Conservation (phyloP, 2,113 vertebrate genomes). For the Crotophaga sulcirostris region DNA sequence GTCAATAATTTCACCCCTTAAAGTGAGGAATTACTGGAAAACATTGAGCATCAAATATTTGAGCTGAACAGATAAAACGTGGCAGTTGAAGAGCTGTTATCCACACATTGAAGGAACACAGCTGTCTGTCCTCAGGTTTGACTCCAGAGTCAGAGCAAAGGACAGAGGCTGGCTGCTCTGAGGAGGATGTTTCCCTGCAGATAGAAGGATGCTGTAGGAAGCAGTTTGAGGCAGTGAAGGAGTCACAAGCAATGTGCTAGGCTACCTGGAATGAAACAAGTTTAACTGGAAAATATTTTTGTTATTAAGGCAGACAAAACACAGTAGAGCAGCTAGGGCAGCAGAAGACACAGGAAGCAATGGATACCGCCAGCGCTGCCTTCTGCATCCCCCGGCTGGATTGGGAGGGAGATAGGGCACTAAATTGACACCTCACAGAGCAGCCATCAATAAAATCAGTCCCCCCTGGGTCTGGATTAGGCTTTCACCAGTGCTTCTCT, state of each 20-base stretch:
- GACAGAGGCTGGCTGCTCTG: background rate
- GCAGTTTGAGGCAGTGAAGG: background rate
- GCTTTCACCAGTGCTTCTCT: background rate
- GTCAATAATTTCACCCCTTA: background rate
- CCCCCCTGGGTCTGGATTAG: background rate
- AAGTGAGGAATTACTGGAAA: background rate
- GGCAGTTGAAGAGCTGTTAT: background rate
- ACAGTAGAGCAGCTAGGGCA: background rate
- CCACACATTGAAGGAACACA: rapidly evolving
- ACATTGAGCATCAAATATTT: background rate
- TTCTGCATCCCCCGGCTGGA: rapidly evolving
- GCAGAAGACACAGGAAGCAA: background rate
- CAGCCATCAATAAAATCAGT: background rate
- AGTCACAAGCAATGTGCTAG: background rate
- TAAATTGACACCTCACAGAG: background rate
- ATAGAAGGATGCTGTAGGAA: background rate
- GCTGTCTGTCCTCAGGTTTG: background rate
- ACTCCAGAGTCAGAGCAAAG: background rate
- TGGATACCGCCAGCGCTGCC: background rate
- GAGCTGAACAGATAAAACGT: background rate
- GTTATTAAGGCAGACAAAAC: background rate
- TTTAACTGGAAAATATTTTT: background rate
- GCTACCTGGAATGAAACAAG: background rate
- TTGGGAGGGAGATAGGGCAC: rapidly evolving
- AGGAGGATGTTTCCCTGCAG: background rate